These are phyloP conservation scores for Alethe diademata DNA, from an alignment of 2,113 vertebrate species.

Conservation along the genomic window DNA sequence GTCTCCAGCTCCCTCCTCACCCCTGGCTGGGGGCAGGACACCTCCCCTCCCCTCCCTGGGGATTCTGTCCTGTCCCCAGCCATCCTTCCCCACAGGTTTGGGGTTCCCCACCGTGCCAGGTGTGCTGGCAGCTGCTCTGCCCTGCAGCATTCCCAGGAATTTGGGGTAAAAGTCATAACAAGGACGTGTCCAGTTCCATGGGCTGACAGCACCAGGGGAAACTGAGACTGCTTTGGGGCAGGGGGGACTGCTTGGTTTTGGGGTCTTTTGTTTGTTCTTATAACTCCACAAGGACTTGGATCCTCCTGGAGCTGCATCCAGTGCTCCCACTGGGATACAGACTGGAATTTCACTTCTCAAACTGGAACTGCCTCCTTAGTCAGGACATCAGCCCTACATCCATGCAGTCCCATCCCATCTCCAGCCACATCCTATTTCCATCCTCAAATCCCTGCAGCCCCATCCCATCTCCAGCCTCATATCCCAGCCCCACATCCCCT, in stretches of 20 bases:
- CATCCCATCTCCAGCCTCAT: background rate
- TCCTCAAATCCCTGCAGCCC: background rate
- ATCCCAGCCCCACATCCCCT: background rate
- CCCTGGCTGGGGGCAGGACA: background rate
- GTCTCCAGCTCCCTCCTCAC: background rate
- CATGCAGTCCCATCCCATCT: background rate
- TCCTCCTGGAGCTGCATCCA: background rate
- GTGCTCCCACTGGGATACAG: background rate
- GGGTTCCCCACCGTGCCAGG: background rate
- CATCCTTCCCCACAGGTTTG: accelerated
- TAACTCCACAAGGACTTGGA: background rate
- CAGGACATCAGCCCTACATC: background rate
- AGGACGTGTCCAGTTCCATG: accelerated
- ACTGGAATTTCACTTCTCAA: background rate
- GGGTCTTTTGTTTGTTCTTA: accelerated
- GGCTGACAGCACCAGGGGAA: background rate
- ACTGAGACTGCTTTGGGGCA: background rate
- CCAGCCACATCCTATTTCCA: background rate
- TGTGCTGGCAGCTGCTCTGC: background rate
- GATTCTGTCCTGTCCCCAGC: background rate
- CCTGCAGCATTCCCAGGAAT: background rate
- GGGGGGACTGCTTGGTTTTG: accelerated
- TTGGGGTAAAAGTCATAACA: background rate
- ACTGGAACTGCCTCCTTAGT: accelerated
- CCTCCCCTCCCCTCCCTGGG: background rate